phyloP scores from a whole-genome alignment of 2,113 vertebrate genomes.

The Phocoena sinus region DNA sequence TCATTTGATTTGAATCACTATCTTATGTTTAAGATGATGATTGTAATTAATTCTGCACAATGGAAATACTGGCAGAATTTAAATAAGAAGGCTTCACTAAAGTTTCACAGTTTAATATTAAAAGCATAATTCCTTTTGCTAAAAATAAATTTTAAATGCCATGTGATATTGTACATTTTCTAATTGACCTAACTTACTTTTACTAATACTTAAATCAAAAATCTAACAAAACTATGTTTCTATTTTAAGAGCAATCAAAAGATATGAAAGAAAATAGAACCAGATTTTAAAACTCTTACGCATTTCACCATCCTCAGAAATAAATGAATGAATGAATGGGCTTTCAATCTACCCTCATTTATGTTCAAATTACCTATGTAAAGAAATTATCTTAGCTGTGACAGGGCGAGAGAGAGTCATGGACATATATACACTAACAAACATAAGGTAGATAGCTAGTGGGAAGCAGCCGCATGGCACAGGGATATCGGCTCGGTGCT shows the following conservation, averaged over 20 bases:
- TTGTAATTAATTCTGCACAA: constrained; percentile 60
- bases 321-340: not conserved
- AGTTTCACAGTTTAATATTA: not conserved
- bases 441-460: too few relatives aligned
- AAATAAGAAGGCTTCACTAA: not conserved
- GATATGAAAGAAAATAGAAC: not conserved
- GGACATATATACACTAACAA: too few relatives aligned
- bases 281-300: not conserved
- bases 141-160: not conserved
- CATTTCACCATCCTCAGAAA: not conserved
- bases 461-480: too few relatives aligned
- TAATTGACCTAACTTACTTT: not conserved
- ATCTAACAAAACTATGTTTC: not conserved
- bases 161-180: not conserved
- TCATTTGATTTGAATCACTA: constrained; percentile 53
- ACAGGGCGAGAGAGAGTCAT: too few relatives aligned
- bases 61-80: not conserved
- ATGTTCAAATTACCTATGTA: not conserved
- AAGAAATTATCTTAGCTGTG: not conserved
- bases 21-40: constrained; percentile 51
- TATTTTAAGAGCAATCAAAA: not conserved
- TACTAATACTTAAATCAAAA: not conserved
- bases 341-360: not conserved
- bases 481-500: too few relatives aligned
- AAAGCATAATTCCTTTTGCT: not conserved